Evolutionary conservation across 1,140 invertebrate species (phyloP).

Genomic region (Cotesia chilonis): DNA sequence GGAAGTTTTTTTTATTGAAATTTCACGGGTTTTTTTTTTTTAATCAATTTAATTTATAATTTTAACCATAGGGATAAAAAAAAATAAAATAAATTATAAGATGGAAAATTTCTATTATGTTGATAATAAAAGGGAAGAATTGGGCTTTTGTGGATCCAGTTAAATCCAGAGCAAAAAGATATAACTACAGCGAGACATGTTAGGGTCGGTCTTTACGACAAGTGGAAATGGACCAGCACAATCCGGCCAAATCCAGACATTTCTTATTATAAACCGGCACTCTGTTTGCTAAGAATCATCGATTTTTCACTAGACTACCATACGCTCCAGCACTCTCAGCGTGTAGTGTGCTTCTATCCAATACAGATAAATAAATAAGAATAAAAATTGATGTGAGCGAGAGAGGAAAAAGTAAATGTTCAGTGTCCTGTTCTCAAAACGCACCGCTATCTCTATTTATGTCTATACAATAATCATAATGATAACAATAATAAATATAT

Average conservation of each 20-base stretch:
- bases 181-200: background rate
- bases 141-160: slow-evolving; percentile 15
- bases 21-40: too few species aligned
- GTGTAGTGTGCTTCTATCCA: too few species aligned
- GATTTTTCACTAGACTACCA: too few species aligned
- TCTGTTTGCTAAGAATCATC: too few species aligned
- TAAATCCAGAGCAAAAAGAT: slow-evolving; percentile 19
- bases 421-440: background rate
- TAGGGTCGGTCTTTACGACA: slow-evolving; percentile 1
- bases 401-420: background rate
- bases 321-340: too few species aligned
- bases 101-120: slow-evolving; percentile 16
- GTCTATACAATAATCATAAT: background rate
- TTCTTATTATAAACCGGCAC: background rate
- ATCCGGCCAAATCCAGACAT: slow-evolving; percentile 27
- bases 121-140: slow-evolving; percentile 2
- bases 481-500: background rate
- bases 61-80: background rate
- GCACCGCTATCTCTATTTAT: too few species aligned
- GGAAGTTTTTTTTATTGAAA: too few species aligned
- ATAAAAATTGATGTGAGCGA: too few species aligned
- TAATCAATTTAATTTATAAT: background rate
- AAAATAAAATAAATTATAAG: background rate
- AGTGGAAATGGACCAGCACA: slow-evolving; percentile 27
- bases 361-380: too few species aligned